Conservation (phyloP, 2,888 invertebrate genomes). For the Agonopterix subpropinquella region DNA sequence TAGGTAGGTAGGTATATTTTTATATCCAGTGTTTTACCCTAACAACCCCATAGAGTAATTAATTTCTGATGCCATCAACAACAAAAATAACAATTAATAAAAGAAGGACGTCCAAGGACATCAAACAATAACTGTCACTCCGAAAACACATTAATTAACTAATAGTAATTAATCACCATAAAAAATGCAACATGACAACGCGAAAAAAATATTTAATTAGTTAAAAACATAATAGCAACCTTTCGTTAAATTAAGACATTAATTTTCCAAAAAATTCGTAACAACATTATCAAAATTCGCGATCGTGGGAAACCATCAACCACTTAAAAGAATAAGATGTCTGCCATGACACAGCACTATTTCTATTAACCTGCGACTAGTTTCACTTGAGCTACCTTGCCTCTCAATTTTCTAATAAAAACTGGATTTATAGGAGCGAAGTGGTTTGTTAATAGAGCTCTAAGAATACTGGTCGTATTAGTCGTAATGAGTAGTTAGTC, state of each 20-base stretch:
- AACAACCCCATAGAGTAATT: too few species aligned
- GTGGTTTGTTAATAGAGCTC: slow-evolving; percentile 20
- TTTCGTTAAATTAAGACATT: slow-evolving; percentile 10
- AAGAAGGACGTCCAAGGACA: too few species aligned
- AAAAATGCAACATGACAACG: background rate
- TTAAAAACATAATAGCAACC: background rate
- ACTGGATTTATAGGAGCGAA: slow-evolving; percentile 1
- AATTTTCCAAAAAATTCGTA: slow-evolving; percentile 19
- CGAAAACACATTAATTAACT: background rate
- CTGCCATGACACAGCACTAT: slow-evolving; percentile 55
- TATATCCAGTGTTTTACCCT: too few species aligned
- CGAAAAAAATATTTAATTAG: slow-evolving; percentile 9
- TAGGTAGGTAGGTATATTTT: too few species aligned
- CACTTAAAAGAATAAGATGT: slow-evolving; percentile 47
- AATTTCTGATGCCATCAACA: too few species aligned
- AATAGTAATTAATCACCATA: background rate
- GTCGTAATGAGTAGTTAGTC: slow-evolving; percentile 64
- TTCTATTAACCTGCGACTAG: slow-evolving; percentile 35
- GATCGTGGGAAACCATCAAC: slow-evolving; percentile 63
- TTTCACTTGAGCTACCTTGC: slow-evolving; percentile 19
- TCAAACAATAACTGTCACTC: background rate
- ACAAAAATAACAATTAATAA: too few species aligned
- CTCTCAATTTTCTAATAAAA: slow-evolving; percentile 3
- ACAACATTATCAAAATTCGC: slow-evolving; percentile 51
- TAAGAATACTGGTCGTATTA: slow-evolving; percentile 31